Evolutionary conservation across 2,797 vertebrate genomes (phyloP), one percentile per base, ranked within the genome.

Genomic region (Macroramphosus scolopax): DNA sequence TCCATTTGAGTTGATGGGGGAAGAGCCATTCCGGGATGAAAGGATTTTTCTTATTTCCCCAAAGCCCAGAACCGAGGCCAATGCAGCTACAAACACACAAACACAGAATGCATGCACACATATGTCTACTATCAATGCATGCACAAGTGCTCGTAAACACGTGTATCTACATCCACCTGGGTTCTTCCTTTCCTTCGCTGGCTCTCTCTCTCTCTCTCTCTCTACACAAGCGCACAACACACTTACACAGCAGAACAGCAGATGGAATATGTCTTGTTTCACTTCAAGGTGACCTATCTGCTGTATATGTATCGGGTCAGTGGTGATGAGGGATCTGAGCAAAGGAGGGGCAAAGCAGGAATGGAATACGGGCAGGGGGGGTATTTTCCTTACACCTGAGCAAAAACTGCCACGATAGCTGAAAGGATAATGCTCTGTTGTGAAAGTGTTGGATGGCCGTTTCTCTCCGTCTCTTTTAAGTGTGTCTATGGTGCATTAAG

Each of bases 221-320:
- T 33, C 14, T 18, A 31, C 31, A 37, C 8, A 29, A 29, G 15
- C 38, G 45, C 10, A 42, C 43, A 56, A 45, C 37, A 47, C 45
- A 59, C 17, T 37, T 22, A 60, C 14, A 53, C 36, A 65, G n/a
- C 17, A 46, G n/a, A 61, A 35, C 5, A 53, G 54, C 68, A 79
- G 67, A 82, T 78, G 51, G 68, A 51, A 46, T 51, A 28, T 39
- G 63, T 47, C 40, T 33, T 46, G 10, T 71, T 78, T 66, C 48
- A 29, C 29, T 74, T 69, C 75, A 87, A 88, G 84, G 83, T 85
- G 74, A 86, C 88, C 78, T 68, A 76, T 73, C 52, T 64, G 53
- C 37, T 61, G 46, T 76, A 49, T 67, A 63, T 59, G 56, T 57
- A 66, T 55, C 8, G 8, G 75, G 69, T 75, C 73, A 74, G 53